Base-by-base conservation (phyloP, 2,113 vertebrate species). In the Microtus ochrogaster region DNA sequence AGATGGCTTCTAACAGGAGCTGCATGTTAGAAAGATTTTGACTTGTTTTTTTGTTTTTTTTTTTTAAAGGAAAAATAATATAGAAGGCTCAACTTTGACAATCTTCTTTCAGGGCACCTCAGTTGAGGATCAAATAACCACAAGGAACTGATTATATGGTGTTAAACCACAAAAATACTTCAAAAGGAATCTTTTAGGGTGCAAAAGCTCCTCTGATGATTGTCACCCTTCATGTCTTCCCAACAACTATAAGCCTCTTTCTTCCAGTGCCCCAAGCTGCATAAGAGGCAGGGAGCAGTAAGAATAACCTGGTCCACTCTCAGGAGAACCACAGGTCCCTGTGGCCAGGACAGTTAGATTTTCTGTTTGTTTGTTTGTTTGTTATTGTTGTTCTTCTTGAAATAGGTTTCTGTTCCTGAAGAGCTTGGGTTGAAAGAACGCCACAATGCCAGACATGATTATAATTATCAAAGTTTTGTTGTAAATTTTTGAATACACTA, bases 81-180 rank as follows among this genome's bases (percentile, higher is more conserved):
- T 4, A 70, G 26, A 74, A 33, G 4, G 2, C 73, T 61, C 14
- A 87, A 17, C 21, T 65, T 63, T 95, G 85, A 39, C 44, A 90
- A 49, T 74, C 63, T 52, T 92, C 28, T 44, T 87, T 70, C 90
- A 78, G 87, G 36, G 12, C 26, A 86, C 58, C 72, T 91, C n/a
- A 47, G 61, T 47, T 86, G n/a, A 5, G 28, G 55, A n/a, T 55
- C 83, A 68, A n/a, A 4, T 30, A 86, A 76, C 84, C 30, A 72
- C 89, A 65, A 68, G 87, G 82, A 93, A 86, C 30, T 79, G 74
- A 70, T 79, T 84, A 76, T 52, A 77, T 83, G 30, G 70, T 68
- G 39, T 79, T 76, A 68, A 93, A 33, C 10, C n/a, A 91, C 44
- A 70, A 49, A 5, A 91, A 33, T 84, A 91, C 24, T 91, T 85